These are phyloP conservation scores for Periparus ater DNA, from an alignment of 2,797 vertebrate genomes.

Conservation along the genomic window DNA sequence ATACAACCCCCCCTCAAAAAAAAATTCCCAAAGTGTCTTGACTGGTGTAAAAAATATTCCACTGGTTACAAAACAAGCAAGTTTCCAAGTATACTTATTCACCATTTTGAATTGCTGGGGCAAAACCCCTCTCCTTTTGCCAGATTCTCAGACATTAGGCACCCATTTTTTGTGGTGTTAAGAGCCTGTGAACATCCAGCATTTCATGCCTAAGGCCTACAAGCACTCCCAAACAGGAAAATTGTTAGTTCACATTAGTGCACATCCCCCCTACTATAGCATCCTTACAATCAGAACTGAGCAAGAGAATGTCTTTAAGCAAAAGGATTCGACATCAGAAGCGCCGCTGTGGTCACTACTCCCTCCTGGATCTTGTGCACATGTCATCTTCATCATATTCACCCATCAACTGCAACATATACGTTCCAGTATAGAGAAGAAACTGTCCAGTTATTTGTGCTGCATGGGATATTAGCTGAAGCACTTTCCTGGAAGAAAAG, in stretches of 20 bases:
- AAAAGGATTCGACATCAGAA: not conserved
- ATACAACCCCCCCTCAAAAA: too few species aligned
- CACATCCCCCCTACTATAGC: not conserved
- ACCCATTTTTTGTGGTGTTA: not conserved
- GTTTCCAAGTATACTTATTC: not conserved
- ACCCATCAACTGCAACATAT: constrained; percentile 74
- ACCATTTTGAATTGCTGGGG: not conserved
- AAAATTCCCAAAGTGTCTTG: not conserved
- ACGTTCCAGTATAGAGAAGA: constrained; percentile 76
- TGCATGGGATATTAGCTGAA: constrained; percentile 75
- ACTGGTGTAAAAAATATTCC: not conserved
- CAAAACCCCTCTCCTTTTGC: not conserved
- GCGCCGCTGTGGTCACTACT: not conserved
- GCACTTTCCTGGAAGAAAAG: constrained; percentile 71
- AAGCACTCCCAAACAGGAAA: not conserved
- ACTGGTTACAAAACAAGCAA: not conserved
- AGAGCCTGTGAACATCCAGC: not conserved
- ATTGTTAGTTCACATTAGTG: not conserved
- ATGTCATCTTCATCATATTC: constrained; percentile 64
- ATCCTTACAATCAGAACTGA: not conserved
- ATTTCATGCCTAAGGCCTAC: not conserved
- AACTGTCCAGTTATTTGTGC: constrained; percentile 79
- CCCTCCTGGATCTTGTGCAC: not conserved
- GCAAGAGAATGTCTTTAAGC: not conserved
- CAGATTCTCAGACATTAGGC: not conserved